Evolutionary conservation across 2,888 invertebrate genomes (phyloP).

Genomic region (Calliopum simillimum): DNA sequence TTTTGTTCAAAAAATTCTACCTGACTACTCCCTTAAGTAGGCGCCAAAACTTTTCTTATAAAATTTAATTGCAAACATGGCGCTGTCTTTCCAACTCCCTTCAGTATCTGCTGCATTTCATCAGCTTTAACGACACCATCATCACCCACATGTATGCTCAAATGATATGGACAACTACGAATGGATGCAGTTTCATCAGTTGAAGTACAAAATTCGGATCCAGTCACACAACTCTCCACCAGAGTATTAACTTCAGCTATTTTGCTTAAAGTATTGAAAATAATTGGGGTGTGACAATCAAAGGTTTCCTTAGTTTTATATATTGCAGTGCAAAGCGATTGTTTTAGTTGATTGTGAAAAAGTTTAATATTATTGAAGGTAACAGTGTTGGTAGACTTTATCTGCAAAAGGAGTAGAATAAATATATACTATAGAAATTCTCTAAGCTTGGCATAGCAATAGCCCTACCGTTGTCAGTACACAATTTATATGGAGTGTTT

Average conservation of each 20-base stretch:
- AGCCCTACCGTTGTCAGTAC: conserved; percentile 36
- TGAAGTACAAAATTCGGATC: conserved; percentile 41
- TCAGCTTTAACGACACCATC: conserved; percentile 43
- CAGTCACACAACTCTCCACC: conserved; percentile 45
- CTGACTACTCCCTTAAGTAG: neutral
- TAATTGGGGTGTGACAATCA: conserved; percentile 40
- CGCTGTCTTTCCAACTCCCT: conserved; percentile 41
- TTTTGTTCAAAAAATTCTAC: too few species aligned
- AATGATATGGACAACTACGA: conserved; percentile 45
- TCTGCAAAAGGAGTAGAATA: conserved; percentile 30
- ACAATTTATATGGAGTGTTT: conserved; percentile 43
- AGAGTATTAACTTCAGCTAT: conserved; percentile 42
- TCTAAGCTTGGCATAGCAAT: neutral
- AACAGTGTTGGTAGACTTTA: conserved; percentile 31
- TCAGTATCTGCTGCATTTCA: conserved; percentile 41
- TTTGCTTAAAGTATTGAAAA: conserved; percentile 35
- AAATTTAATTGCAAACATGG: conserved; percentile 47
- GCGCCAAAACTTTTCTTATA: conserved; percentile 28
- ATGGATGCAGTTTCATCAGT: conserved; percentile 23
- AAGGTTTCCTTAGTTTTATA: conserved; percentile 43
- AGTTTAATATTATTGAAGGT: conserved; percentile 40
- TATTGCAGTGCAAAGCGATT: conserved; percentile 39
- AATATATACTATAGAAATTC: neutral
- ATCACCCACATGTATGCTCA: conserved; percentile 42
- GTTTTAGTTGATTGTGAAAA: conserved; percentile 41